phyloP scores from a whole-genome alignment of 92 coral and sea anemone species.

The Zoanthus sansibaricus region DNA sequence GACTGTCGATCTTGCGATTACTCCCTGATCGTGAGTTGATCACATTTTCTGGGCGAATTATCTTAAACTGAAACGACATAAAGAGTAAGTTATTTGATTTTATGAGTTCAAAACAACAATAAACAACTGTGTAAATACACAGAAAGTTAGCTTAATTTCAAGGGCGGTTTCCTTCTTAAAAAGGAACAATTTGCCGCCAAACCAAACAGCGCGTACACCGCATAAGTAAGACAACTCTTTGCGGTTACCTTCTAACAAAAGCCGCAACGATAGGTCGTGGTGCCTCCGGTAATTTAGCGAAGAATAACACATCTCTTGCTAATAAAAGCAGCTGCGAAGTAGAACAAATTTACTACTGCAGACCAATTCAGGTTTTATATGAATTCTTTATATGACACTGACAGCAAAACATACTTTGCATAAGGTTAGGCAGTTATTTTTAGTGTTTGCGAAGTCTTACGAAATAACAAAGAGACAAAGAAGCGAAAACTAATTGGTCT shows the following conservation, averaged over 20 bases:
- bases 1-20: too few species aligned
- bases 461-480: background rate
- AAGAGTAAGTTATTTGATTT: background rate
- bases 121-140: background rate
- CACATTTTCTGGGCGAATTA: background rate
- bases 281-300: slow-evolving; percentile 24
- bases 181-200: background rate
- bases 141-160: background rate
- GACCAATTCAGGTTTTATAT: background rate
- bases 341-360: background rate
- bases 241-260: slow-evolving; percentile 18
- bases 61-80: background rate
- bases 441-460: background rate
- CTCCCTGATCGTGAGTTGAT: background rate
- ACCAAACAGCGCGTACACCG: slow-evolving; percentile 7
- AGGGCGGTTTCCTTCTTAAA: background rate
- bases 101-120: background rate
- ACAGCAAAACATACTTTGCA: background rate
- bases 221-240: background rate
- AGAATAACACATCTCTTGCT: background rate
- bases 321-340: slow-evolving; percentile 10
- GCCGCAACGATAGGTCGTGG: background rate
- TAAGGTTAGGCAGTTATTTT: too few species aligned
- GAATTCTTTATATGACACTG: background rate
- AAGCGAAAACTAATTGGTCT: background rate